These are phyloP conservation scores for Phania funesta DNA, from an alignment of 2,888 invertebrate genomes.

Conservation along the genomic window DNA sequence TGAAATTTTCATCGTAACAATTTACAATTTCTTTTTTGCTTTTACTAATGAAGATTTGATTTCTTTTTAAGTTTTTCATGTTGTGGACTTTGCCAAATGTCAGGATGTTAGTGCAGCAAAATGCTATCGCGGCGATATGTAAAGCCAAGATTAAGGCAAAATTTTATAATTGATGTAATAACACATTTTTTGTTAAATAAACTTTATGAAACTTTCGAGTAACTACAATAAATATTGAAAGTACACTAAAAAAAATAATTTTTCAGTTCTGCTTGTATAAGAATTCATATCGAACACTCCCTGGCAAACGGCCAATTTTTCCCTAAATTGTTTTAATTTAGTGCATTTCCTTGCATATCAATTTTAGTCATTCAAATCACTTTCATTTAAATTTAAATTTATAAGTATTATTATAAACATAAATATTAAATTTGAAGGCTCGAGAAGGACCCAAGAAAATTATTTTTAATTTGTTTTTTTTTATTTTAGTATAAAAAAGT, in stretches of 20 bases:
- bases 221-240: not conserved
- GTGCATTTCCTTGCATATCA: too few species aligned
- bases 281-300: not conserved
- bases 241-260: too few species aligned
- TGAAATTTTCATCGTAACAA: not conserved
- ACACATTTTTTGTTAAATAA: not conserved
- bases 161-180: not conserved
- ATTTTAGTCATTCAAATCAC: too few species aligned
- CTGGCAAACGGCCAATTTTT: too few species aligned
- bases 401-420: too few species aligned
- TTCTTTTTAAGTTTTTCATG: slow-evolving; percentile 60
- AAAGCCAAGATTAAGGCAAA: not conserved
- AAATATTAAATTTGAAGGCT: too few species aligned
- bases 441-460: too few species aligned
- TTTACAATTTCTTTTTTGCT: not conserved
- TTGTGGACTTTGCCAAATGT: slow-evolving; percentile 72
- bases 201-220: not conserved
- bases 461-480: too few species aligned
- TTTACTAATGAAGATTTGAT: not conserved
- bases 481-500: too few species aligned
- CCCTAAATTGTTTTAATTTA: too few species aligned
- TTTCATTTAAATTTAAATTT: too few species aligned
- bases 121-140: slow-evolving; percentile 45
- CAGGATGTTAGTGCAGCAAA: slow-evolving; percentile 65
- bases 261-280: too few species aligned